A percentile compares a stretch with the other conserved stretches of the same genome.
phyloP scores from a whole-genome alignment of 1,140 invertebrate species.

The Pogonus chalceus region DNA sequence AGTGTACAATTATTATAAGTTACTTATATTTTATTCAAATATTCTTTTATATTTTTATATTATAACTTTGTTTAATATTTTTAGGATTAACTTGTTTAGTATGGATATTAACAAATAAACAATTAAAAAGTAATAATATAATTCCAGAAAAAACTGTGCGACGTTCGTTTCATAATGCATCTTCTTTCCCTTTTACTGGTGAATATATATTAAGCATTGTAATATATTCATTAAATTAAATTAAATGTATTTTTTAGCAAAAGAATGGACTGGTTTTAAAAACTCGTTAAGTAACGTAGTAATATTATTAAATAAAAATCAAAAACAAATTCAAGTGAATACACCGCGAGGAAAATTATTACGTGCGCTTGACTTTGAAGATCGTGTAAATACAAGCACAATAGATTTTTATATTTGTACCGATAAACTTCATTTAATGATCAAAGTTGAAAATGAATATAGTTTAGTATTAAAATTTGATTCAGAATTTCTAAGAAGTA shows the following conservation, averaged over 20 bases:
- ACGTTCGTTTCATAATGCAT: no score
- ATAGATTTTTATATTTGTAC: conserved; percentile 17
- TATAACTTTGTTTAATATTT: no score
- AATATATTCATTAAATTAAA: no score
- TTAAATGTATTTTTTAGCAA: conserved; percentile 34
- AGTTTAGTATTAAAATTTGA: conserved; percentile 42
- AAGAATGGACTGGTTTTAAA: conserved; percentile 37
- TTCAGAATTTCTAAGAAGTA: conserved; percentile 24
- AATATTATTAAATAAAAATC: conserved; percentile 42
- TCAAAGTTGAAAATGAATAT: conserved; percentile 49
- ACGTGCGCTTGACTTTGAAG: conserved; percentile 21
- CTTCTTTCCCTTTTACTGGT: no score
- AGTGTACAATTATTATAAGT: no score
- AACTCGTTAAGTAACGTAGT: conserved; percentile 34
- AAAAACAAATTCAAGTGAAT: conserved; percentile 65
- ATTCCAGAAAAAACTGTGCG: no score
- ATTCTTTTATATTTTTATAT: no score
- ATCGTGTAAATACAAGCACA: conserved; percentile 8
- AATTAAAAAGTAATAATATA: no score
- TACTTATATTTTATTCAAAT: no score
- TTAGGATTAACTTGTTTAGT: no score
- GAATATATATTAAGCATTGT: no score
- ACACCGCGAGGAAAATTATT: conserved; percentile 39
- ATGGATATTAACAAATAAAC: no score
- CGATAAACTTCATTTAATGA: conserved; percentile 40